A percentile compares a stretch with the other conserved stretches of the same genome.
phyloP scores from a whole-genome alignment of 2,888 invertebrate species.

The Eurytoma adleriae region DNA sequence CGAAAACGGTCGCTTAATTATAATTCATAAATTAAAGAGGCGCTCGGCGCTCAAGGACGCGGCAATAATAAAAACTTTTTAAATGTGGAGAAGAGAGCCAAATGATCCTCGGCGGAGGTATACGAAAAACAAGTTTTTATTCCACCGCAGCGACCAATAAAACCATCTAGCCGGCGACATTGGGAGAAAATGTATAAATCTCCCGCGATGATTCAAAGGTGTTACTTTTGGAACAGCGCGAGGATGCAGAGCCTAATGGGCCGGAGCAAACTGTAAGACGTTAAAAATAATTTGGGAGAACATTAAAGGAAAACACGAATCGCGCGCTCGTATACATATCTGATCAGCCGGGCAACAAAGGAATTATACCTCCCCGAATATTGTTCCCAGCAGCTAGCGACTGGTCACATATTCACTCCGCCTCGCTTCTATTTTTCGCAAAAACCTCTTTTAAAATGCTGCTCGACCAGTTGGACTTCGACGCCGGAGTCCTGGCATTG shows the following conservation, averaged over 20 bases:
- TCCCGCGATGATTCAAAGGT: conserved; percentile 15
- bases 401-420: no score
- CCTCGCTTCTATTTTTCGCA: no score
- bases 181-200: conserved; percentile 18
- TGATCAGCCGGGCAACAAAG: no score
- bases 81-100: not conserved
- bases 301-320: not conserved
- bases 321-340: not conserved
- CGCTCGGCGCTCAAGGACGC: conserved; percentile 4
- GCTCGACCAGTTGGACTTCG: no score
- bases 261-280: not conserved
- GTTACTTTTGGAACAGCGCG: not conserved
- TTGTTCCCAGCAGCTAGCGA: no score
- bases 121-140: conserved; percentile 18
- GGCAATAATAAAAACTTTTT: conserved; percentile 27
- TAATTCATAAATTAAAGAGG: conserved; percentile 30
- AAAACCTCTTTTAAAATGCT: no score
- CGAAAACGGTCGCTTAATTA: not conserved
- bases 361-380: no score
- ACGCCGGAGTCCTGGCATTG: no score
- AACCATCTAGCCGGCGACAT: conserved; percentile 11
- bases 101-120: not conserved
- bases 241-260: not conserved
- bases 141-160: not conserved
- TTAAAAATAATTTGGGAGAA: not conserved